A percentile compares a stretch with the other conserved stretches of the same genome.
phyloP scores from a whole-genome alignment of 2,888 invertebrate genomes.

The Andricus curvator region DNA sequence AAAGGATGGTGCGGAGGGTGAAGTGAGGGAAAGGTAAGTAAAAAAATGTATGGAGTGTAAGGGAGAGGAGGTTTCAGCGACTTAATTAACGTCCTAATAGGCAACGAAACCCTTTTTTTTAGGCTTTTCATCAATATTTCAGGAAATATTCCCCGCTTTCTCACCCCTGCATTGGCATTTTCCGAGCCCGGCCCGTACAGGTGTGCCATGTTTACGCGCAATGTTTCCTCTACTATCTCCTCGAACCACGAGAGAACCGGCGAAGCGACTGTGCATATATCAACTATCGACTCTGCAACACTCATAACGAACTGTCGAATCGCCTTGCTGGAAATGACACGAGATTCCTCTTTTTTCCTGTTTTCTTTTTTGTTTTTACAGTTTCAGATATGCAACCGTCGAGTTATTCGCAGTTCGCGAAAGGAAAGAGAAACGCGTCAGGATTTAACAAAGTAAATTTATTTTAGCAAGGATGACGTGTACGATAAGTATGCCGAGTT shows the following conservation, averaged over 20 bases:
- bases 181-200: too few relatives aligned
- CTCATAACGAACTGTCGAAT: constrained; percentile 28
- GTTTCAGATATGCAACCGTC: not conserved
- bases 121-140: too few relatives aligned
- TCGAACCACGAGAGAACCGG: constrained; percentile 7
- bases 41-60: too few relatives aligned
- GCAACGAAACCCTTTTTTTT: too few relatives aligned
- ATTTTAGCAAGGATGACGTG: not conserved
- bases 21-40: too few relatives aligned
- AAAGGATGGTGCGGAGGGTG: too few relatives aligned
- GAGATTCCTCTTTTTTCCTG: not conserved
- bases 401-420: not conserved
- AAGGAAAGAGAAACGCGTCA: not conserved
- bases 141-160: too few relatives aligned
- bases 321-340: constrained; percentile 40
- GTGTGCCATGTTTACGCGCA: too few relatives aligned
- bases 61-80: too few relatives aligned
- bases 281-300: constrained; percentile 27
- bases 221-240: constrained; percentile 44
- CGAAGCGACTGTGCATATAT: constrained; percentile 36
- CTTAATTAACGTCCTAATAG: too few relatives aligned
- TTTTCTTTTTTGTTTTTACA: constrained; percentile 11
- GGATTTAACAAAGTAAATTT: not conserved
- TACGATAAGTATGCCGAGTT: not conserved
- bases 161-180: too few relatives aligned